Evolutionary conservation across 2,113 vertebrate genomes (phyloP), one percentile per base, ranked within the genome.

Genomic region (Lamprologus lemairii): DNA sequence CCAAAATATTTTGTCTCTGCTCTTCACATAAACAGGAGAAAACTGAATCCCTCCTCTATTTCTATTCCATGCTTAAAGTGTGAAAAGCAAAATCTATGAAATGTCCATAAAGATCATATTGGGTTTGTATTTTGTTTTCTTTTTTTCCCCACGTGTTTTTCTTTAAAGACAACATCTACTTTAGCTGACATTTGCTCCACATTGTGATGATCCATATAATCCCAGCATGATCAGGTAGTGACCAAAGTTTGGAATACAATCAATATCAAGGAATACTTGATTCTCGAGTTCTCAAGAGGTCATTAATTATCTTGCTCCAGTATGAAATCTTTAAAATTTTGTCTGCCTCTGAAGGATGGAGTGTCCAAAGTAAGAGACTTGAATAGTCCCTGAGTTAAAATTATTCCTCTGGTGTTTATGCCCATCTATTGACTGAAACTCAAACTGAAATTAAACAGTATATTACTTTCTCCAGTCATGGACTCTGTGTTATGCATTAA

Each of bases 101-200:
- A 75, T 75, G 0, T 47, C 42, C 40, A 47, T 12, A 47, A 75
- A 19, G 8, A 45, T 45, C 40, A 11, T 7, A 47, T 26, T 78
- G 14, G 4, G 6, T 49, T 49, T 49, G 16, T 19, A 31, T 49
- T 75, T 47, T 49, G 6, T 49, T 12, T 49, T 49, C 3, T 19
- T 16, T 65, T 9, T 73, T 2, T 0, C 0, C 14, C 1, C 68
- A 1, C 5, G 0, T 75, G 23, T 47, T 49, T 49, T 12, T 17
- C 14, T 49, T 12, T 75, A 47, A 75, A 28, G 9, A 78, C 42
- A 49, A 17, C 42, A 49, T 19, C 16, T 78, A 31, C 26, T 78
- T 28, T 49, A 49, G 42, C 9, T 78, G 42, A 0, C 26, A 49
- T 78, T 47, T 47, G 26, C 9, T 78, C 2, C 42, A 49, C 71